Conservation (phyloP, 1,140 invertebrate species). For the Danaus melanippus region DNA sequence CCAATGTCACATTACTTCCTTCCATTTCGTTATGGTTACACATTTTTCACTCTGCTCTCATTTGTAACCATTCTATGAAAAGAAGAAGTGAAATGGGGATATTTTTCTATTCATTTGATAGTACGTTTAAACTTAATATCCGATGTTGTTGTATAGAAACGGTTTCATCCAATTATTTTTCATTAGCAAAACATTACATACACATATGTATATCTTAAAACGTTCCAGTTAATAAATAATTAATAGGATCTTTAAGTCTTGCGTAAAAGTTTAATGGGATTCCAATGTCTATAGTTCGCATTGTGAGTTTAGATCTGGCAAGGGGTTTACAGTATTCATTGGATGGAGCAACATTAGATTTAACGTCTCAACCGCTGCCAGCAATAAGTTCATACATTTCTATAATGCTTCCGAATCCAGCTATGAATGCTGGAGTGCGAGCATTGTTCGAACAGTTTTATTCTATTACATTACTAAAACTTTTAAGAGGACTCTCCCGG, state of each 20-base stretch:
- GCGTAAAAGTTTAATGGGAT: too few relatives aligned
- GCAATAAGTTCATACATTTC: slow-evolving; percentile 47
- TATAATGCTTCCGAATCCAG: slow-evolving; percentile 41
- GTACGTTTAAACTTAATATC: too few relatives aligned
- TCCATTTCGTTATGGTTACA: slow-evolving; percentile 47
- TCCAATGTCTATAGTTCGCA: too few relatives aligned
- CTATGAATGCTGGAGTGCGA: slow-evolving; percentile 46
- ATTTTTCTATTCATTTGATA: too few relatives aligned
- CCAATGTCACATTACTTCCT: slow-evolving; percentile 43
- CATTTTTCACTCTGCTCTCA: slow-evolving; percentile 52
- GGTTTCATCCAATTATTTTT: too few relatives aligned
- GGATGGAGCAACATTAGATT: slow-evolving; percentile 40
- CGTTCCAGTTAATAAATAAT: too few relatives aligned
- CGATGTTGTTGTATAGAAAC: too few relatives aligned
- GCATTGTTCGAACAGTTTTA: slow-evolving; percentile 64
- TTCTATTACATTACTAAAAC: slow-evolving; percentile 64
- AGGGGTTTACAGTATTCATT: slow-evolving; percentile 46
- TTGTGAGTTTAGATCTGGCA: too few relatives aligned
- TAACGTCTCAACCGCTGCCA: slow-evolving; percentile 32
- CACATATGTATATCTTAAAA: too few relatives aligned
- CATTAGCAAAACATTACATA: too few relatives aligned
- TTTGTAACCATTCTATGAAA: slow-evolving; percentile 31
- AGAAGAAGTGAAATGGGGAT: too few relatives aligned
- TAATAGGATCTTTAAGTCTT: too few relatives aligned
- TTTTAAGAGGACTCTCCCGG: slow-evolving; percentile 59